Conservation (phyloP, 2,888 invertebrate species). For the Patella pellucida region DNA sequence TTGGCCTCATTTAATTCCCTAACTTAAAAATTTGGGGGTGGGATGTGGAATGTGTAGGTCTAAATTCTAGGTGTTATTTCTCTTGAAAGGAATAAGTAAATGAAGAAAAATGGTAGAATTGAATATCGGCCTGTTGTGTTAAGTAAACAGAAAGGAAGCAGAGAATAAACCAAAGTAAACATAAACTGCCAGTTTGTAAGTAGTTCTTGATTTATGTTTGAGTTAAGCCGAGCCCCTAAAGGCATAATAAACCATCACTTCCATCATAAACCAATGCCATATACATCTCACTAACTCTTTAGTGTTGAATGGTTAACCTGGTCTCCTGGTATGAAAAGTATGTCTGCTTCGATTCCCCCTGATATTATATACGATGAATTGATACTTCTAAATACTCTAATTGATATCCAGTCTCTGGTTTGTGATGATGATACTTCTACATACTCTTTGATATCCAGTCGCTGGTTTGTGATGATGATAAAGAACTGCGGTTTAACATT, state of each 20-base stretch:
- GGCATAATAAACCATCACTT: slow-evolving; percentile 9
- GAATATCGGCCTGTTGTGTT: not conserved
- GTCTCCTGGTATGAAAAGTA: not conserved
- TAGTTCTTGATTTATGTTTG: slow-evolving; percentile 5
- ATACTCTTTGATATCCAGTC: too few relatives aligned
- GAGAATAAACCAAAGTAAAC: not conserved
- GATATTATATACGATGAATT: too few relatives aligned
- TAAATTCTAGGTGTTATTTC: too few relatives aligned
- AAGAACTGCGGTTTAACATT: too few relatives aligned
- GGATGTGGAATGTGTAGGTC: too few relatives aligned
- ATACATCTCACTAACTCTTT: not conserved
- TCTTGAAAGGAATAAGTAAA: too few relatives aligned
- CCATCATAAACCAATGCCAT: not conserved
- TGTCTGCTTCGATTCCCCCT: not conserved
- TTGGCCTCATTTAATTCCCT: too few relatives aligned
- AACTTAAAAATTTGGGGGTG: too few relatives aligned
- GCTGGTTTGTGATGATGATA: too few relatives aligned
- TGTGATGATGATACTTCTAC: too few relatives aligned
- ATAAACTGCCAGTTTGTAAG: not conserved
- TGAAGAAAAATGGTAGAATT: not conserved
- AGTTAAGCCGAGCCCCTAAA: not conserved
- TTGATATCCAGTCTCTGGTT: too few relatives aligned
- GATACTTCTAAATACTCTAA: too few relatives aligned
- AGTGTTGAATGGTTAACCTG: not conserved
- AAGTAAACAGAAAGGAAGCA: not conserved